Percentiles rank a stretch among this genome's conserved stretches.
Evolutionary conservation across 2,113 vertebrate species (phyloP).

Genomic region (Macrotus californicus): DNA sequence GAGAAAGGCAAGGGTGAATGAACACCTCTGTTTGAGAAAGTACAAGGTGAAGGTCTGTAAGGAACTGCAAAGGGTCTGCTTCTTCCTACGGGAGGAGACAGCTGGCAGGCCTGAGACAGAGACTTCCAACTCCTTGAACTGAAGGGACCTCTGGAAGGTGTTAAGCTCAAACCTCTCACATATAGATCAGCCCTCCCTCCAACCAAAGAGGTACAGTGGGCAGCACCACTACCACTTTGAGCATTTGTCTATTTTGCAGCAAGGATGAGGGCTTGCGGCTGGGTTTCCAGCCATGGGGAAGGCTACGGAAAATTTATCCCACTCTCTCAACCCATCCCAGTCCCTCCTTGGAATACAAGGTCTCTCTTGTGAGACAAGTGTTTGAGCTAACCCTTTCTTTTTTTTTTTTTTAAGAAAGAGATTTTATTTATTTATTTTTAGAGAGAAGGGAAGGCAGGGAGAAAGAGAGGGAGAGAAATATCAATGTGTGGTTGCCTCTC

Average conservation of each 20-base stretch:
- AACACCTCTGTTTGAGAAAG: background rate
- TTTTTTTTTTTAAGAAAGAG: too few species aligned
- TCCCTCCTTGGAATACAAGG: background rate
- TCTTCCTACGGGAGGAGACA: background rate
- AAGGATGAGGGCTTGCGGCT: background rate
- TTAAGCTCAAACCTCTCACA: conserved; percentile 1
- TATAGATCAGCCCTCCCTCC: background rate
- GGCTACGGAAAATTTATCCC: background rate
- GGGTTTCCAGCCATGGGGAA: background rate
- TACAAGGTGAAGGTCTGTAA: background rate
- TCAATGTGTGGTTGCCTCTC: too few species aligned
- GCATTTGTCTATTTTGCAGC: background rate
- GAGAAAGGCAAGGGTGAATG: background rate
- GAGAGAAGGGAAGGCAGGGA: too few species aligned
- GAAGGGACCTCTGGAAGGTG: background rate
- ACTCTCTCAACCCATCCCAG: background rate
- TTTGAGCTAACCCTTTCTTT: background rate
- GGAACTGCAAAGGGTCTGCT: background rate
- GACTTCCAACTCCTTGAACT: background rate
- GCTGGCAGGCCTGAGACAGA: background rate
- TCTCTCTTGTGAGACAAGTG: background rate
- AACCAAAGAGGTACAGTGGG: background rate
- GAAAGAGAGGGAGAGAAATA: too few species aligned
- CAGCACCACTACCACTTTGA: background rate
- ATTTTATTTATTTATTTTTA: too few species aligned